Evolutionary conservation across 2,797 vertebrate genomes (phyloP).

Genomic region (Cossypha niveicapilla): DNA sequence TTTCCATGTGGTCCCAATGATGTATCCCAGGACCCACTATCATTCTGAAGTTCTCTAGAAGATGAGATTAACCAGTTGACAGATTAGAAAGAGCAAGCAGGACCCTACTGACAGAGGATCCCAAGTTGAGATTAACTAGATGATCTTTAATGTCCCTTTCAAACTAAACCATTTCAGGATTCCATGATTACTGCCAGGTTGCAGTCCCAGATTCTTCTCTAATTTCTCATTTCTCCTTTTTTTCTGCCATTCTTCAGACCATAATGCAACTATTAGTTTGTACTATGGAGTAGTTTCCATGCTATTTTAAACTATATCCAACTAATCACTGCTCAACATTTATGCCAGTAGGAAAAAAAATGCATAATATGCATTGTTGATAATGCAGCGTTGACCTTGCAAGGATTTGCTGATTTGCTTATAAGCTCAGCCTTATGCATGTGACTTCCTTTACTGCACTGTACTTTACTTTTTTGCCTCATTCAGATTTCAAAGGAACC

Average conservation of each 20-base stretch:
- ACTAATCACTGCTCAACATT: neutral
- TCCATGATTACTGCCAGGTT: neutral
- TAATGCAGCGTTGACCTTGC: neutral
- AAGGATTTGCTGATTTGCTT: neutral
- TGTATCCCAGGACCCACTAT: neutral
- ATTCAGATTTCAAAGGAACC: neutral
- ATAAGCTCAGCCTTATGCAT: neutral
- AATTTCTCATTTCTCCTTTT: neutral
- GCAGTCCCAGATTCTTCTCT: neutral
- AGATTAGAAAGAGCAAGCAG: neutral
- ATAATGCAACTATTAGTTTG: neutral
- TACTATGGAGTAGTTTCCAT: neutral
- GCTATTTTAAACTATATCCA: neutral
- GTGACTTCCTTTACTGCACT: neutral
- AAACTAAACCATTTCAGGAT: neutral
- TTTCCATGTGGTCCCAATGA: rapidly evolving
- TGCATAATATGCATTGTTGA: neutral
- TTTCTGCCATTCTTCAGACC: neutral
- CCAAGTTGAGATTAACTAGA: neutral
- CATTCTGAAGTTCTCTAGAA: neutral
- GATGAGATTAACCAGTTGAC: neutral
- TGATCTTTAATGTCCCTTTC: neutral
- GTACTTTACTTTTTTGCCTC: neutral
- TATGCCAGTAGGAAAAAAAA: neutral
- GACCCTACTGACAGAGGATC: neutral